Evolutionary conservation across 2,888 invertebrate species (phyloP).

Genomic region (Lamellibrachia columna): DNA sequence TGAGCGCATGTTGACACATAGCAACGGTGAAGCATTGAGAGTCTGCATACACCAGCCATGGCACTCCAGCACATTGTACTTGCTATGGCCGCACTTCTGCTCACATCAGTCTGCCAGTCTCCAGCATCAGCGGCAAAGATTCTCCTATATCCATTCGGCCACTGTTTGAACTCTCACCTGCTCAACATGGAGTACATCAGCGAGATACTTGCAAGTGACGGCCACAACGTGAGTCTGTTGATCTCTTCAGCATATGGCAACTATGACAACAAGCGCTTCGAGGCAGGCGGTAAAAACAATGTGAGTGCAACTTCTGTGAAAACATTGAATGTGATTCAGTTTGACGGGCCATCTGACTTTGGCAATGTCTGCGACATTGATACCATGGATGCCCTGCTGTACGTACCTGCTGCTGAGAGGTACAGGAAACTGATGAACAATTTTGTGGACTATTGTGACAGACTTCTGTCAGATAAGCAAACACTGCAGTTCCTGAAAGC

Average conservation of each 20-base stretch:
- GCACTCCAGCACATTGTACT: neutral
- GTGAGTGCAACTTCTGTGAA: neutral
- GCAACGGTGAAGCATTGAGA: neutral
- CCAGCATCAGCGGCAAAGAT: constrained; percentile 24
- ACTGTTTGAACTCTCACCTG: constrained; percentile 43
- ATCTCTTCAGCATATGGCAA: constrained; percentile 29
- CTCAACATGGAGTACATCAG: constrained; percentile 40
- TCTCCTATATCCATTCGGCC: constrained; percentile 42
- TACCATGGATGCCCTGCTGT: constrained; percentile 39
- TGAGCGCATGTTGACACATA: neutral
- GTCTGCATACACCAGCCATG: neutral
- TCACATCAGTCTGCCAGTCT: neutral
- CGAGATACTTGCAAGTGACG: constrained; percentile 29
- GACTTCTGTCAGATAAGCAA: constrained; percentile 28
- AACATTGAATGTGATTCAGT: constrained; percentile 7
- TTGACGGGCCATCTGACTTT: neutral
- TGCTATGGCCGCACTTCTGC: neutral
- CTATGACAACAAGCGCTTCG: neutral
- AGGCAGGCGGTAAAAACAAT: neutral
- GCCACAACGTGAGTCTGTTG: constrained; percentile 37
- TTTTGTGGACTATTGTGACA: constrained; percentile 38
- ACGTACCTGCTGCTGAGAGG: constrained; percentile 34
- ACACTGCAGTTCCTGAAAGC: constrained; percentile 34
- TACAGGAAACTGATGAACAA: constrained; percentile 37
- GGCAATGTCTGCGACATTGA: constrained; percentile 37